phyloP scores from a whole-genome alignment of 1,140 invertebrate species.

The Papilio polyxenes region DNA sequence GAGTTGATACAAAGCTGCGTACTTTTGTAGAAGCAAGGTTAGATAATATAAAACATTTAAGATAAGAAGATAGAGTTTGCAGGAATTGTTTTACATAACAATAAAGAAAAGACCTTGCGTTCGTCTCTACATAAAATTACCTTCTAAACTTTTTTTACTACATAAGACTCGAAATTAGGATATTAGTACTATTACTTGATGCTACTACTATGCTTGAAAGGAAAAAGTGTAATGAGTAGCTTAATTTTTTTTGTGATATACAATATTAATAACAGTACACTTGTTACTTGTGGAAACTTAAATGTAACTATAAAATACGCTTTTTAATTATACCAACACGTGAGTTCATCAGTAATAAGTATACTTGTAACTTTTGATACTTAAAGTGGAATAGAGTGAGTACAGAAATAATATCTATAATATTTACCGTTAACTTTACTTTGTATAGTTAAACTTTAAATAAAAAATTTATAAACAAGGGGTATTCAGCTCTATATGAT shows the following conservation, averaged over 20 bases:
- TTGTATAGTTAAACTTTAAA: neutral
- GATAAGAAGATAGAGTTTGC: neutral
- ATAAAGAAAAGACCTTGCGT: neutral
- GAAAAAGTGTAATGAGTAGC: too few relatives aligned
- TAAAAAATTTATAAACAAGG: neutral
- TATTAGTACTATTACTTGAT: too few relatives aligned
- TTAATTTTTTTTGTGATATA: neutral
- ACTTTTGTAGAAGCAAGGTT: too few relatives aligned
- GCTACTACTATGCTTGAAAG: too few relatives aligned
- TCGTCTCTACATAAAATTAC: neutral
- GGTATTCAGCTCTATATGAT: slow-evolving; percentile 49
- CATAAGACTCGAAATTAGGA: neutral
- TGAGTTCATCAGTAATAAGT: too few relatives aligned
- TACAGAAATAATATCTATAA: too few relatives aligned
- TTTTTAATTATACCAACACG: too few relatives aligned
- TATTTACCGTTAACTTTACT: too few relatives aligned
- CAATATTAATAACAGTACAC: neutral
- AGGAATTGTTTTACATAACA: neutral
- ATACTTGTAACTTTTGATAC: too few relatives aligned
- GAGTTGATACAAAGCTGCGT: slow-evolving; percentile 48
- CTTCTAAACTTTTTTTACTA: neutral
- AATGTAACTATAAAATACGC: too few relatives aligned
- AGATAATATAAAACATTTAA: neutral
- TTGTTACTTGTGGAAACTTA: too few relatives aligned
- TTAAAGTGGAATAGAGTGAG: too few relatives aligned